Evolutionary conservation across 2,888 invertebrate genomes (phyloP).

Genomic region (Ochropleura leucogaster): DNA sequence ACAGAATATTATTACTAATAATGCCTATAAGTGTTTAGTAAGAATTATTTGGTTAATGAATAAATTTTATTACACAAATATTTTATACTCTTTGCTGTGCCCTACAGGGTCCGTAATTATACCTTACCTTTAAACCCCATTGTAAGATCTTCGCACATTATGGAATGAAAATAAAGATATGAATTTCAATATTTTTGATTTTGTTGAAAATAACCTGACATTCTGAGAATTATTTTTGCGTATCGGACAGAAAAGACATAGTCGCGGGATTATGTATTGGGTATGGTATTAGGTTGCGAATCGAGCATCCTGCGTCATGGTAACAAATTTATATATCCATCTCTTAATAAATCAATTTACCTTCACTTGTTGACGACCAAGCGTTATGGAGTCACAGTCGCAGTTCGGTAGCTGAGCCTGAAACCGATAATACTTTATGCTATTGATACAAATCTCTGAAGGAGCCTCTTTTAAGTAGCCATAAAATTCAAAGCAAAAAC

Average conservation of each 20-base stretch:
- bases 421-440: background rate
- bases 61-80: no score
- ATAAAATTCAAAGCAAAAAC: constrained; percentile 42
- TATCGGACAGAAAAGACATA: background rate
- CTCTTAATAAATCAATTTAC: background rate
- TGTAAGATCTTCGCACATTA: no score
- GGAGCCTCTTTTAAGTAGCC: constrained; percentile 2
- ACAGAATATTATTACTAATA: no score
- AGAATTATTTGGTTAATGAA: no score
- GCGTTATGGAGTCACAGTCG: background rate
- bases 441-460: background rate
- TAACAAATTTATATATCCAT: background rate
- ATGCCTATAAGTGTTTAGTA: no score
- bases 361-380: background rate
- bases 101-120: no score
- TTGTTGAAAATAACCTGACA: background rate
- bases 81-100: no score
- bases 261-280: no score
- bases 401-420: background rate
- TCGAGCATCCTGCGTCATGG: background rate
- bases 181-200: no score
- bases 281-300: background rate
- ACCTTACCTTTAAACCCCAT: no score
- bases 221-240: background rate
- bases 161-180: no score